Evolutionary conservation across 2,888 invertebrate species (phyloP).

Genomic region (Danaus chrysippus): DNA sequence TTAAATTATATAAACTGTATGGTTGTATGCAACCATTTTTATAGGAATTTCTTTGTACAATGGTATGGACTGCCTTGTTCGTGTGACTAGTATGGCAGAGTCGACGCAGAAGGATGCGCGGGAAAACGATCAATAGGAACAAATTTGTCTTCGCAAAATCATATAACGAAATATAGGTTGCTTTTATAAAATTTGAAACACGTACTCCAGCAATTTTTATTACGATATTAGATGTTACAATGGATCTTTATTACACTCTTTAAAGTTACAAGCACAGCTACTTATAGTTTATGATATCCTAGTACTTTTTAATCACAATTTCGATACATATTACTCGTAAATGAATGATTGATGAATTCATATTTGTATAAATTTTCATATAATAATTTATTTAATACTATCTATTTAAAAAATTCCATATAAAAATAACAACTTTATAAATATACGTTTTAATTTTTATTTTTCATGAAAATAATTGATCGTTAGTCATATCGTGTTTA

Average conservation of each 20-base stretch:
- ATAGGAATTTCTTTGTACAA: constrained; percentile 47
- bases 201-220: constrained; percentile 10
- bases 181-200: constrained; percentile 12
- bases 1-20: constrained; percentile 9
- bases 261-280: not conserved
- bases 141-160: constrained; percentile 33
- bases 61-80: constrained; percentile 51
- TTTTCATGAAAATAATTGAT: constrained; percentile 28
- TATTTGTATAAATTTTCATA: too few species aligned
- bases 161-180: constrained; percentile 24
- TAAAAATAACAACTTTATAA: constrained; percentile 8
- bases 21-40: constrained; percentile 44
- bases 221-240: not conserved
- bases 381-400: too few species aligned
- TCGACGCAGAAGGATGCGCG: constrained; percentile 61
- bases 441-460: not conserved
- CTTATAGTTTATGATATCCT: too few species aligned
- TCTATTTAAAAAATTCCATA: not conserved
- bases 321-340: too few species aligned
- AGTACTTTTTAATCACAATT: too few species aligned
- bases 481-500: constrained; percentile 22
- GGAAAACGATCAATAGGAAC: constrained; percentile 58
- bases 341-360: too few species aligned
- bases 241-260: not conserved
- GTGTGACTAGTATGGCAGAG: constrained; percentile 42